Conservation (phyloP, 2,888 invertebrate species). For the Apamea monoglypha region DNA sequence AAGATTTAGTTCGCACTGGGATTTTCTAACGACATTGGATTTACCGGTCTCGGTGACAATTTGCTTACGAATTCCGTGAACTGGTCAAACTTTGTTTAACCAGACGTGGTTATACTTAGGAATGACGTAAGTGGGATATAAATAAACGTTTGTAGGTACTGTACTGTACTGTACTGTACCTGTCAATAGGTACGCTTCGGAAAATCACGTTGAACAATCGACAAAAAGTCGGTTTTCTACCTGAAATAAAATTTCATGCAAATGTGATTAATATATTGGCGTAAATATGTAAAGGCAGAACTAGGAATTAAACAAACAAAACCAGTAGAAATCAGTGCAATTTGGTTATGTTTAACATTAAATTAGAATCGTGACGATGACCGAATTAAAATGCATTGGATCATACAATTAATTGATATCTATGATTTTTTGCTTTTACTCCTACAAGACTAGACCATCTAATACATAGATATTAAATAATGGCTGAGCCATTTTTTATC, state of each 20-base stretch:
- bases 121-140: slow-evolving; percentile 44
- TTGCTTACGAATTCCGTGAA: slow-evolving; percentile 48
- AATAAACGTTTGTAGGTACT: slow-evolving; percentile 26
- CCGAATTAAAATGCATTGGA: slow-evolving; percentile 12
- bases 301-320: slow-evolving; percentile 2
- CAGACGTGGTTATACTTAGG: slow-evolving; percentile 20
- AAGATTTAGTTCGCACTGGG: background rate
- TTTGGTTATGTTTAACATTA: slow-evolving; percentile 9
- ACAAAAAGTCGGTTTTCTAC: background rate
- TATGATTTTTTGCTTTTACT: slow-evolving; percentile 23
- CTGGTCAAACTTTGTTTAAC: slow-evolving; percentile 28
- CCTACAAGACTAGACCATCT: background rate
- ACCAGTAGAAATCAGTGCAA: background rate
- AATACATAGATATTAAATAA: slow-evolving; percentile 18
- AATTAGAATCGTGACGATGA: slow-evolving; percentile 15
- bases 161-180: background rate
- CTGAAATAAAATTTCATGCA: background rate
- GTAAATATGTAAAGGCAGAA: background rate
- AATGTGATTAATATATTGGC: background rate
- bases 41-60: slow-evolving; percentile 47
- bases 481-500: slow-evolving; percentile 8
- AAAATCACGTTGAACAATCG: slow-evolving; percentile 19
- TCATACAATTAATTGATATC: slow-evolving; percentile 24
- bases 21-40: slow-evolving; percentile 37
- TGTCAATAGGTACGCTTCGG: background rate